Evolutionary conservation across 2,888 invertebrate species (phyloP), one percentile per base, ranked within the genome.

Genomic region (Plebejus anna): DNA sequence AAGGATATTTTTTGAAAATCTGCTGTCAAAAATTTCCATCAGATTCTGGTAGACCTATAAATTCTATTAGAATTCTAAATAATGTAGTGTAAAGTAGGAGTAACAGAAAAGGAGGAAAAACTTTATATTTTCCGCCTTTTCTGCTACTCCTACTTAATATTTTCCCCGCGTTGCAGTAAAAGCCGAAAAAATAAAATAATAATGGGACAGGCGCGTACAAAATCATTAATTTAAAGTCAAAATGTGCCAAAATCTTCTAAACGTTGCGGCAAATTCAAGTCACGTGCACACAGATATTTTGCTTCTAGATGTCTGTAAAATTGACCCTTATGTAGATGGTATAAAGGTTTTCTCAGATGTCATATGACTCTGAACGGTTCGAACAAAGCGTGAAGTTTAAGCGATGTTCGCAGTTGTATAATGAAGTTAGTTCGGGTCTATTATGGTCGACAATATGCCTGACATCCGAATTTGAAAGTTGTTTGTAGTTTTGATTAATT

Each of bases 371-470:
- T 59, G 22, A 59, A 77, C 75, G 55, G 16, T 55, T 3, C 55
- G 55, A 16, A 55, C 55, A 76, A 79, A 79, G 84, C 84, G 83
- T 82, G 82, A 85, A 84, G 83, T 84, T 82, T 82, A 82, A 81
- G 79, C 82, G 79, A 82, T 81, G 79, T 78, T 81, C 82, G 81
- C 78, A 82, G 83, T 82, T 85, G 85, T 82, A 82, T 85, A 84
- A 87, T 88, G 84, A 86, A 86, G 83, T 86, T 84, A 85, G 81
- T 79, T 76, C 73, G 81, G 83, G 82, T 83, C 79, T 78, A 79
- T 82, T 81, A 80, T 80, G 79, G 77, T 22, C 28, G 73, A 51
- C 47, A 73, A 16, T 61, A 61, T 61, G 61, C 28, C 72, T 55
- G 73, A 73, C 73, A 73, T 55, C 73, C 32, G 73, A 55, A 73